Evolutionary conservation across 2,888 invertebrate genomes (phyloP), one percentile per base, ranked within the genome.

Genomic region (Oligia strigilis): DNA sequence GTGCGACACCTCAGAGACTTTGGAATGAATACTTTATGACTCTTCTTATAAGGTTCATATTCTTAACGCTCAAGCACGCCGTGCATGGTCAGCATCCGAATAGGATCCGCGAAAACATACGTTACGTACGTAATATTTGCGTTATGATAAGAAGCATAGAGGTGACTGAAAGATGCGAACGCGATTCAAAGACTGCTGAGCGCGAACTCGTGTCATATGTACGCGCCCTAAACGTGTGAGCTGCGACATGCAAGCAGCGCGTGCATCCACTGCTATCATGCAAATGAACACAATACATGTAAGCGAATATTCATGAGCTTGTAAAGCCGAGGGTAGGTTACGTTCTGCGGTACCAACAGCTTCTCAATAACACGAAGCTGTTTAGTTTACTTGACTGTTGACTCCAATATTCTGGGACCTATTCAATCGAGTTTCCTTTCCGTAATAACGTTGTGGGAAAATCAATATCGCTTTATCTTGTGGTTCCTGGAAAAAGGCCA

Each of bases 211-310:
- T 40, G 17, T 66, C n/a, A 65, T n/a, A 43, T 66, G 40, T 5
- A 19, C 43, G 19, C 40, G 43, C 0, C 40, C 40, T 72, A 43
- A 90, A 89, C 84, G 82, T 65, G 83, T 71, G 87, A 87, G 83
- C 78, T 74, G 83, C 83, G 88, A 88, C 90, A 87, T 87, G 83
- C 87, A 90, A 87, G 88, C 86, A 84, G 85, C 89, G 90, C 89
- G 89, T 92, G 91, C 91, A 92, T 92, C 90, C 87, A 89, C 90
- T 91, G 92, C 92, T 92, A 92, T 92, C 92, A 94, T 94, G 94
- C 93, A 94, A 94, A 94, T 94, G 92, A 93, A 93, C 91, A 92
- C 92, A 91, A 92, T 91, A 93, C 94, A 94, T 94, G 94, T 93
- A 92, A 93, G 90, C 90, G 94, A 94, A 94, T 94, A 94, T 94